Conservation (phyloP, 2,797 vertebrate species). For the Amblyopsis hoosieri region DNA sequence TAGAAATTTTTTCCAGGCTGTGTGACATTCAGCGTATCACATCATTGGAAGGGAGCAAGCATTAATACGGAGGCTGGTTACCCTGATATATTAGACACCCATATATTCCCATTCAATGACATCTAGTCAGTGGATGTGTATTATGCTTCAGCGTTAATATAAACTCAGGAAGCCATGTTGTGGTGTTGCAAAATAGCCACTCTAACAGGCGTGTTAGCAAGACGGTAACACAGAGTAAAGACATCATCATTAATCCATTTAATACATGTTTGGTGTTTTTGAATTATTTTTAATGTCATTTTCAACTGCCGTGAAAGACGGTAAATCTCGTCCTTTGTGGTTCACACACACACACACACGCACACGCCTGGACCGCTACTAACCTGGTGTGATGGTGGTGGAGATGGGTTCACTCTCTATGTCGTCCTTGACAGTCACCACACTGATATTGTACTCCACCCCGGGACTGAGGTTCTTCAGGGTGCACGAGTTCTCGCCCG, state of each 20-base stretch:
- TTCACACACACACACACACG: too few species aligned
- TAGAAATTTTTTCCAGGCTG: conserved; percentile 37
- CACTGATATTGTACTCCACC: conserved; percentile 94
- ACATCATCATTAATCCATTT: conserved; percentile 7
- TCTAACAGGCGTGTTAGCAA: background rate
- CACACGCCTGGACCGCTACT: conserved; percentile 7
- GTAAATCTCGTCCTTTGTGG: too few species aligned
- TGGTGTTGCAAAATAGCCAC: conserved; percentile 21
- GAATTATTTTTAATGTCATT: too few species aligned
- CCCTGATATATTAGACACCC: conserved; percentile 21
- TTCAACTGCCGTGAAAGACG: too few species aligned
- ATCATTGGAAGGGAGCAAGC: conserved; percentile 49
- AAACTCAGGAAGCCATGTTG: conserved; percentile 33
- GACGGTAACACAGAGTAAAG: conserved; percentile 3
- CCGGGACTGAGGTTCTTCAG: conserved; percentile 93
- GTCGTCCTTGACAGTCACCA: conserved; percentile 88
- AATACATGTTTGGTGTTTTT: background rate
- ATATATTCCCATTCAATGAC: conserved; percentile 33
- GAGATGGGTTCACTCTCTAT: conserved; percentile 91
- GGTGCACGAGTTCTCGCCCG: conserved; percentile 86
- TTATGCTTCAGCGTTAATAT: conserved; percentile 16
- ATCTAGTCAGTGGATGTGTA: conserved; percentile 23
- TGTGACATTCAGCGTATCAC: conserved; percentile 41
- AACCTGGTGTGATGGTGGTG: conserved; percentile 88
- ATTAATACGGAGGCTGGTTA: conserved; percentile 6